Evolutionary conservation across 2,113 vertebrate species (phyloP).

Genomic region (Grallaria varia): DNA sequence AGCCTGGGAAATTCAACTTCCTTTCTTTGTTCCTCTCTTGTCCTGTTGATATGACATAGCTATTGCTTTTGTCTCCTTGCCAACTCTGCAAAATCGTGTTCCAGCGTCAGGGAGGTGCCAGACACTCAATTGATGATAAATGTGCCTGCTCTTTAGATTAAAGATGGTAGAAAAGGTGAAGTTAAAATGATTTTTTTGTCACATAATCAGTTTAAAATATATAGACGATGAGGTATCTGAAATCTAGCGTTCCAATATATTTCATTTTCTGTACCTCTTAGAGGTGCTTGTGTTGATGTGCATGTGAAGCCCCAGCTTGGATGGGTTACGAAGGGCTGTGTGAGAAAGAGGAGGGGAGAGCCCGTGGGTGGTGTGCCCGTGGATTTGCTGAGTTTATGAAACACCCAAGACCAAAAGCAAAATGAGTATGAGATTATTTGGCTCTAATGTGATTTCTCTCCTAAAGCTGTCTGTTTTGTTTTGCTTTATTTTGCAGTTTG

Average conservation of each 20-base stretch:
- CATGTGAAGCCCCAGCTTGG: neutral
- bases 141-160: neutral
- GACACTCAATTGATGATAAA: neutral
- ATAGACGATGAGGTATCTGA: neutral
- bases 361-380: neutral
- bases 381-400: neutral
- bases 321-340: neutral
- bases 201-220: neutral
- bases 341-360: neutral
- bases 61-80: neutral
- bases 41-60: rapidly evolving
- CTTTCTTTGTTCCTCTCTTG: neutral
- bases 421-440: neutral
- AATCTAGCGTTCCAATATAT: neutral
- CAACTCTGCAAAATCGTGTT: neutral
- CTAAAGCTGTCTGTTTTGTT: neutral
- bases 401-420: neutral
- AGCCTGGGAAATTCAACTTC: neutral
- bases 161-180: neutral
- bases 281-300: neutral
- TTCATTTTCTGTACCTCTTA: neutral
- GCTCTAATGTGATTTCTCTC: neutral
- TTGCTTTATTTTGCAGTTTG: slow-evolving; percentile 84
- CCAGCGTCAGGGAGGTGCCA: neutral
- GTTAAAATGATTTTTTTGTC: neutral